Conservation (phyloP, 37 sponge, comb jelly and placozoan species). For the Halisarca cf. caerulea region DNA sequence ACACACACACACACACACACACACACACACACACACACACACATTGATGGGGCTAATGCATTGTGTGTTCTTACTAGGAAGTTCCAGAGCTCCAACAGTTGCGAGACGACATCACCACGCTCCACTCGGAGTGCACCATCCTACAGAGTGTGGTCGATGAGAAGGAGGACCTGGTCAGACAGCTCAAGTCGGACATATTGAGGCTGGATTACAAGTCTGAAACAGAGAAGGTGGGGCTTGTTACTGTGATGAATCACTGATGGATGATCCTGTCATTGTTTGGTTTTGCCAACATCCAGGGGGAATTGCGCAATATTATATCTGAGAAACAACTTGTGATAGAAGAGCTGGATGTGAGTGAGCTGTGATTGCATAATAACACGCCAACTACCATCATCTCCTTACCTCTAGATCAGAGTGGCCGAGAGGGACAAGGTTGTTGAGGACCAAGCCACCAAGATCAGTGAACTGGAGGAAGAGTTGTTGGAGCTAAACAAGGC, state of each 20-base stretch:
- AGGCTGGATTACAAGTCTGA: constrained; percentile 70
- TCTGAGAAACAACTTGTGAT: constrained; percentile 28
- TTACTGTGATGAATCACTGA: background rate
- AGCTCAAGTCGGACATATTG: constrained; percentile 71
- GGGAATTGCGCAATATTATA: constrained; percentile 14
- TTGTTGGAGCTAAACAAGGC: background rate
- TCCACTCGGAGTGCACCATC: constrained; percentile 33
- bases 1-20: too few relatives aligned
- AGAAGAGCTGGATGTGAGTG: constrained; percentile 15
- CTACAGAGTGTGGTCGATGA: constrained; percentile 59
- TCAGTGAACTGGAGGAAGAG: background rate
- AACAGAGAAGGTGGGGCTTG: constrained; percentile 48
- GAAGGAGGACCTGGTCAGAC: constrained; percentile 50
- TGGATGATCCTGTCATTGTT: background rate
- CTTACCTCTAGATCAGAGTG: background rate
- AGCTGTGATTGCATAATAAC: background rate
- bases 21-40: too few relatives aligned
- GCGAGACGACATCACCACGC: background rate
- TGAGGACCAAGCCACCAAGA: background rate
- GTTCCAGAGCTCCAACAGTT: background rate
- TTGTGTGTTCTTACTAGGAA: background rate
- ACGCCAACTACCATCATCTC: background rate
- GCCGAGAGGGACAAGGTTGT: background rate
- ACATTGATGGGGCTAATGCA: too few relatives aligned
- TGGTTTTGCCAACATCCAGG: background rate